These are phyloP conservation scores for Rhorus exstirpatorius DNA, from an alignment of 2,888 invertebrate genomes.

Conservation along the genomic window DNA sequence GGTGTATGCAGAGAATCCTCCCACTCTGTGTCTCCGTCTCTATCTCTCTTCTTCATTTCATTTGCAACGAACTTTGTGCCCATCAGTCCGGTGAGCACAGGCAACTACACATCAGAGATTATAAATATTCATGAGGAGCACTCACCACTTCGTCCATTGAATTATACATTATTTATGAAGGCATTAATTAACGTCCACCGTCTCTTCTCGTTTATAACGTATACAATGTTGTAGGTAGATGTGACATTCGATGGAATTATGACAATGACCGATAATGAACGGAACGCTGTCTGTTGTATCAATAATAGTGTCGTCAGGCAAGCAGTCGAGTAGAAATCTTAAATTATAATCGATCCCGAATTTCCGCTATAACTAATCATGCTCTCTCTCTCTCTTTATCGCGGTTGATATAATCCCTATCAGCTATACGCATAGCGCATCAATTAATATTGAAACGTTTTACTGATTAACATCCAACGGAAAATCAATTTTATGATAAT, in stretches of 20 bases:
- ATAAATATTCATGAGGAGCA: slow-evolving; percentile 64
- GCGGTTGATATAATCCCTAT: not conserved
- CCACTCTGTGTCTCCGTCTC: not conserved
- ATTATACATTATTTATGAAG: slow-evolving; percentile 71
- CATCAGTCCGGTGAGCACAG: slow-evolving; percentile 2
- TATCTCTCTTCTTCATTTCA: not conserved
- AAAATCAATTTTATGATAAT: slow-evolving; percentile 21
- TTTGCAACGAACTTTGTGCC: slow-evolving; percentile 2
- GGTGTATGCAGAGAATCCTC: not conserved
- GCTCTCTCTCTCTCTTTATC: not conserved
- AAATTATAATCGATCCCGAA: slow-evolving; percentile 43
- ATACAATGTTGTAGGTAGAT: slow-evolving; percentile 16
- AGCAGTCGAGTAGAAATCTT: slow-evolving; percentile 25
- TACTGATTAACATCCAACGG: slow-evolving; percentile 43
- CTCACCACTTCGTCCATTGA: slow-evolving; percentile 55
- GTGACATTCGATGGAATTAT: slow-evolving; percentile 20
- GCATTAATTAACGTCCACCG: slow-evolving; percentile 54
- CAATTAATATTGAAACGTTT: slow-evolving; percentile 46
- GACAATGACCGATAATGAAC: slow-evolving; percentile 57
- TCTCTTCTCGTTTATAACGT: slow-evolving; percentile 32
- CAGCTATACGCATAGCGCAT: not conserved
- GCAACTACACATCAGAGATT: slow-evolving; percentile 8
- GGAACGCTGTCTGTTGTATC: slow-evolving; percentile 47
- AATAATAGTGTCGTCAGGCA: slow-evolving; percentile 27
- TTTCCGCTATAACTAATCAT: slow-evolving; percentile 5